phyloP scores from a whole-genome alignment of 1,140 invertebrate genomes.

The Hylaeus volcanicus region DNA sequence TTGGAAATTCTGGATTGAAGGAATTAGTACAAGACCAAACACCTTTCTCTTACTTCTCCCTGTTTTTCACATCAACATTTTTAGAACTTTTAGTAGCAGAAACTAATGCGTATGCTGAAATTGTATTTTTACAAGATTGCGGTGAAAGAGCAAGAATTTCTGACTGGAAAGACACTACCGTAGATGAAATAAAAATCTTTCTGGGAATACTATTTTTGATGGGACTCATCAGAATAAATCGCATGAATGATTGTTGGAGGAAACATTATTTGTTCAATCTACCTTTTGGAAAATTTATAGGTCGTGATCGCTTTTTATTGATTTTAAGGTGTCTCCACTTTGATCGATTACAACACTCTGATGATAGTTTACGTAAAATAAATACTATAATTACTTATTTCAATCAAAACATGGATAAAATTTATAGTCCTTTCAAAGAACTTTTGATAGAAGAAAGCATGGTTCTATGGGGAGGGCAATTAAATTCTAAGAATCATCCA shows the following conservation, averaged over 20 bases:
- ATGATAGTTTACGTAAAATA: background rate
- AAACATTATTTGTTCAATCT: background rate
- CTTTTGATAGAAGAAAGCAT: background rate
- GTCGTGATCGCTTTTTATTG: background rate
- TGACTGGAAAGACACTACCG: background rate
- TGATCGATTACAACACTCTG: constrained; percentile 1
- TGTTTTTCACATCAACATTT: background rate
- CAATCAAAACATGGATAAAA: constrained; percentile 1
- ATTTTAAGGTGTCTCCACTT: background rate
- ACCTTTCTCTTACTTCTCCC: background rate
- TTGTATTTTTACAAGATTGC: constrained; percentile 1
- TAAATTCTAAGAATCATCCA: background rate
- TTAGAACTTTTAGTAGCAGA: background rate
- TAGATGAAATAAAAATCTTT: constrained; percentile 3
- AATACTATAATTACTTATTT: background rate
- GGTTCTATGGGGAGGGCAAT: background rate
- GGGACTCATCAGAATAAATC: constrained; percentile 2
- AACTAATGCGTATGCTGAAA: background rate
- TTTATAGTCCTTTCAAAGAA: background rate
- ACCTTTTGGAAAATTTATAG: background rate
- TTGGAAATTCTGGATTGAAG: background rate
- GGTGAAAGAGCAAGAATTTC: constrained; percentile 1
- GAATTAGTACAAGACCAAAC: background rate
- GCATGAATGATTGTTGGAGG: constrained; percentile 1
- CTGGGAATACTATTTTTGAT: constrained; percentile 3